Percentiles rank a stretch among this genome's conserved stretches.
phyloP scores from a whole-genome alignment of 2,888 invertebrate genomes.

The Drosophila lacicola region DNA sequence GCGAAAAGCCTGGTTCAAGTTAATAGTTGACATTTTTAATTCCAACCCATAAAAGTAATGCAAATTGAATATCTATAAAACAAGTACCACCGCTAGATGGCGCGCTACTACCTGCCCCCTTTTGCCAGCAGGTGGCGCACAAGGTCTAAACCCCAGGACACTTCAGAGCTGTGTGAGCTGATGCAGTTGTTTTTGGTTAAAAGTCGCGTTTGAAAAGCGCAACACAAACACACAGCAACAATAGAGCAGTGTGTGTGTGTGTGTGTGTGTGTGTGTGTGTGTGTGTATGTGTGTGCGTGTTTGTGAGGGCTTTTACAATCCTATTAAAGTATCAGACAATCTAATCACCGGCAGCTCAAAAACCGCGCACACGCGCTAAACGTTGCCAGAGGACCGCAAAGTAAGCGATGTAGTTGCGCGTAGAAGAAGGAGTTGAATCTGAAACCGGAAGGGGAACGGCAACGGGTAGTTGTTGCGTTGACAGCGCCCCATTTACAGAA shows the following conservation, averaged over 20 bases:
- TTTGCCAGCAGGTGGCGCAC: conserved; percentile 5
- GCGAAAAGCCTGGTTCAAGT: too few species aligned
- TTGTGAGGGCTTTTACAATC: conserved; percentile 65
- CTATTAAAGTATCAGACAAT: conserved; percentile 81
- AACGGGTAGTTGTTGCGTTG: conserved; percentile 54
- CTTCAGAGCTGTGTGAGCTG: conserved; percentile 8
- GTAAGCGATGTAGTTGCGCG: conserved; percentile 10
- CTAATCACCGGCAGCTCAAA: conserved; percentile 76
- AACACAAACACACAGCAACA: conserved; percentile 22
- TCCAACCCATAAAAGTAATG: neutral
- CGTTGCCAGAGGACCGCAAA: conserved; percentile 62
- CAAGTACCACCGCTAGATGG: conserved; percentile 11
- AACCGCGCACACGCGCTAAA: conserved; percentile 73
- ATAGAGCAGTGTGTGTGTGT: conserved; percentile 5
- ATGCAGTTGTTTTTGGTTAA: conserved; percentile 21
- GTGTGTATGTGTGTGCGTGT: conserved; percentile 8
- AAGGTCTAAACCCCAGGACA: neutral
- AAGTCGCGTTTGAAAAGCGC: conserved; percentile 29
- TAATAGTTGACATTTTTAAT: neutral
- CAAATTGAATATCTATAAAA: neutral
- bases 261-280: conserved; percentile 7
- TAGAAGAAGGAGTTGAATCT: neutral
- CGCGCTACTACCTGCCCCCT: neutral
- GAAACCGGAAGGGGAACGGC: conserved; percentile 4
- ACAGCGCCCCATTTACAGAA: conserved; percentile 53